Evolutionary conservation across 2,113 vertebrate species (phyloP).

Genomic region (Pachyramphus minor): DNA sequence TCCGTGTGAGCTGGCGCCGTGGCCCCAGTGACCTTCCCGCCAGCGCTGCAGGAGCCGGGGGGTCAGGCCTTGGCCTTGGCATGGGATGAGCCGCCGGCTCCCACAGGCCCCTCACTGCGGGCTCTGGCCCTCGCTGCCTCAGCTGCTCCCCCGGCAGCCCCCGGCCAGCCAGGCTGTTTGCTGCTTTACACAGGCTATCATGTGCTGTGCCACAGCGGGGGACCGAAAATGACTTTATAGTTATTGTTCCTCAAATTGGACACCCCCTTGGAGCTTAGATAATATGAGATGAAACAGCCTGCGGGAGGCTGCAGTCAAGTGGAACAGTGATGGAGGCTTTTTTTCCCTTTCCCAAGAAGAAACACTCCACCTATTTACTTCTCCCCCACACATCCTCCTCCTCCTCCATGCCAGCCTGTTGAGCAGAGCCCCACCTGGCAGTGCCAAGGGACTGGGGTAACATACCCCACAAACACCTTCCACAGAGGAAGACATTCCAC

Average conservation of each 20-base stretch:
- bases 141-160: background rate
- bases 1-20: fast-evolving
- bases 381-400: background rate
- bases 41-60: fast-evolving
- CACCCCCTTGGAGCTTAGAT: constrained; percentile 58
- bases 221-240: constrained; percentile 64
- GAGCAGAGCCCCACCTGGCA: background rate
- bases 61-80: fast-evolving
- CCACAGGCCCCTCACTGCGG: background rate
- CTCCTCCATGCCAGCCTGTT: background rate
- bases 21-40: background rate
- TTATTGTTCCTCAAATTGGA: constrained; percentile 69
- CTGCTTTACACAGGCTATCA: constrained; percentile 4
- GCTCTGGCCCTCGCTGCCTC: background rate
- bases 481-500: fast-evolving
- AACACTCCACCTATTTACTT: background rate
- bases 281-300: constrained; percentile 64
- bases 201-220: constrained; percentile 35
- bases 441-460: background rate
- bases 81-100: background rate
- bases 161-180: background rate
- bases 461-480: fast-evolving
- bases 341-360: background rate
- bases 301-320: constrained; percentile 38
- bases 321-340: constrained; percentile 18